Conservation (phyloP, 2,888 invertebrate species). For the Diaperis boleti region DNA sequence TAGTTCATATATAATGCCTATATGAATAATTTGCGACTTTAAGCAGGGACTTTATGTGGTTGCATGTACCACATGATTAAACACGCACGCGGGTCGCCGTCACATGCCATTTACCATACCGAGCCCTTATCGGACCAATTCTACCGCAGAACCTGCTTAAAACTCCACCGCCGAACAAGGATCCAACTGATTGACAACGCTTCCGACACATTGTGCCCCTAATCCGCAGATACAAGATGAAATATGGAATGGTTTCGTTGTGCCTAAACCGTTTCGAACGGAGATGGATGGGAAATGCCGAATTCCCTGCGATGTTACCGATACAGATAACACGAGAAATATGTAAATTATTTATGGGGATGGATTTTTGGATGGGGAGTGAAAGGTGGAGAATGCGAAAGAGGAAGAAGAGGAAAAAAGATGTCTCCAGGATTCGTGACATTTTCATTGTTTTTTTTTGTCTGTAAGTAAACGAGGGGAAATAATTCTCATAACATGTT, state of each 20-base stretch:
- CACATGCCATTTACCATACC: conserved; percentile 42
- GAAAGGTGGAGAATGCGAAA: background rate
- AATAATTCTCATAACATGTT: no score
- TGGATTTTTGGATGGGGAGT: background rate
- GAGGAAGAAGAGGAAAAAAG: background rate
- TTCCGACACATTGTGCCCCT: conserved; percentile 38
- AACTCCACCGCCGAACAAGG: conserved; percentile 29
- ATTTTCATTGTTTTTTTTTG: background rate
- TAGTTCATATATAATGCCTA: conserved; percentile 39
- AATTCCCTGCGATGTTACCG: conserved; percentile 20
- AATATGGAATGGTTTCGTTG: conserved; percentile 31
- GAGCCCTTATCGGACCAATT: conserved; percentile 34
- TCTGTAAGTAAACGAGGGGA: background rate
- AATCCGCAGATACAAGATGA: conserved; percentile 39
- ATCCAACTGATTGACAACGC: conserved; percentile 41
- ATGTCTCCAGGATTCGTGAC: background rate
- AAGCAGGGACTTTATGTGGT: conserved; percentile 41
- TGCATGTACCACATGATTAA: conserved; percentile 44
- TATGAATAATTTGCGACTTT: conserved; percentile 43
- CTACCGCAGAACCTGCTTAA: conserved; percentile 31
- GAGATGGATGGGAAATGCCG: conserved; percentile 25
- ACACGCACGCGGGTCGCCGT: conserved; percentile 34
- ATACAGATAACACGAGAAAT: conserved; percentile 21
- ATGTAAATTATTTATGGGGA: conserved; percentile 28
- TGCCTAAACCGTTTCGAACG: conserved; percentile 27